Evolutionary conservation across 2,888 invertebrate species (phyloP).

Genomic region (Portevinia maculata): DNA sequence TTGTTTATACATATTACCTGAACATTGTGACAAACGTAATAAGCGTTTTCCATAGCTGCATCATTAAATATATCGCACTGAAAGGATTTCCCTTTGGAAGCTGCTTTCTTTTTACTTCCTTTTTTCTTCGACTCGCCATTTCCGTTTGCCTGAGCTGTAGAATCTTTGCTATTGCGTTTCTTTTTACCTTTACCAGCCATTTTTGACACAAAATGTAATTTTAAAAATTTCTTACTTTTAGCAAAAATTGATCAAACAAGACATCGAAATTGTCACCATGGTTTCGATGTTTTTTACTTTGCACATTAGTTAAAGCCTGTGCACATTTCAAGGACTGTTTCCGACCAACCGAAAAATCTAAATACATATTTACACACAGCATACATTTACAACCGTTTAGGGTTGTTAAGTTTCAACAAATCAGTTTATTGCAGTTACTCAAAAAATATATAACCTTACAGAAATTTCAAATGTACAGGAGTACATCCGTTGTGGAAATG

Average conservation of each 20-base stretch:
- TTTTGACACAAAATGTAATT: neutral
- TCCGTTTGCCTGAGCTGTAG: conserved; percentile 79
- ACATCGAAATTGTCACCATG: neutral
- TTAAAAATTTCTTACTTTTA: neutral
- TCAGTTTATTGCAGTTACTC: too few relatives aligned
- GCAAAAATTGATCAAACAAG: conserved; percentile 22
- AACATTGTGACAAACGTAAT: conserved; percentile 96
- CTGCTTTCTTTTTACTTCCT: conserved; percentile 83
- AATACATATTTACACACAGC: too few relatives aligned
- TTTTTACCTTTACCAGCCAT: conserved; percentile 84
- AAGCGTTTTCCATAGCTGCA: conserved; percentile 96
- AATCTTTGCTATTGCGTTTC: conserved; percentile 85
- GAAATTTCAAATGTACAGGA: too few relatives aligned
- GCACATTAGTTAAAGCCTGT: too few relatives aligned
- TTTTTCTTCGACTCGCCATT: conserved; percentile 82
- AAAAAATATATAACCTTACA: too few relatives aligned
- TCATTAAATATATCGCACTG: conserved; percentile 94
- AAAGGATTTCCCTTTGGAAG: conserved; percentile 85
- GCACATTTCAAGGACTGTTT: too few relatives aligned
- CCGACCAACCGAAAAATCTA: too few relatives aligned
- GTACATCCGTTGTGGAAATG: too few relatives aligned
- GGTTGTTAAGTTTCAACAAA: too few relatives aligned
- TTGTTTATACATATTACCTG: conserved; percentile 84
- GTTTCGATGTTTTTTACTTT: conserved; percentile 12
- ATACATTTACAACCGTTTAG: too few relatives aligned